phyloP scores from a whole-genome alignment of 1,140 invertebrate species.

The Temnothorax nylanderi region DNA sequence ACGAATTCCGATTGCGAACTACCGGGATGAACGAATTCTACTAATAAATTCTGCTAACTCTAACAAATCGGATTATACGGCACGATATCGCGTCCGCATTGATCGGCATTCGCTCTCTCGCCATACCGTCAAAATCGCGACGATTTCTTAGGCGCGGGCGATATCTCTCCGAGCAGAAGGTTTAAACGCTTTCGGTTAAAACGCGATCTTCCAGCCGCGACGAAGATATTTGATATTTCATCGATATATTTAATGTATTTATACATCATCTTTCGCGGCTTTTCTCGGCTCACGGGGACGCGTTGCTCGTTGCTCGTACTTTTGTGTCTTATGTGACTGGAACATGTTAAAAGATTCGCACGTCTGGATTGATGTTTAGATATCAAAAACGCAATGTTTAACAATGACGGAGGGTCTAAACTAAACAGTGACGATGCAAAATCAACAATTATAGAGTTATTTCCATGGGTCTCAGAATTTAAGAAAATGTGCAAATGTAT shows the following conservation, averaged over 20 bases:
- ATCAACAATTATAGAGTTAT: constrained; percentile 71
- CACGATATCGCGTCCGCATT: not conserved
- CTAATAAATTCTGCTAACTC: not conserved
- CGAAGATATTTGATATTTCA: not conserved
- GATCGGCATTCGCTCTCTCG: not conserved
- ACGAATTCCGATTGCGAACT: not conserved
- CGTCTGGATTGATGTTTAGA: constrained; percentile 63
- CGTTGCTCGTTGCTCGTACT: not conserved
- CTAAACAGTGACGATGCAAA: constrained; percentile 68
- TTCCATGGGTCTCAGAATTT: constrained; percentile 77
- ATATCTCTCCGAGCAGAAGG: too few species aligned
- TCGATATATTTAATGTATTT: not conserved
- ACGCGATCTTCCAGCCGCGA: not conserved
- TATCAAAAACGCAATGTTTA: constrained; percentile 63
- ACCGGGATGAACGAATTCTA: not conserved
- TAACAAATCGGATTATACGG: not conserved
- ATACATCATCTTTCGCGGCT: not conserved
- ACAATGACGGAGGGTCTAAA: constrained; percentile 49
- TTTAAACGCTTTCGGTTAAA: not conserved
- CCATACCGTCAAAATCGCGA: not conserved
- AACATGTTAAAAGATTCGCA: constrained; percentile 1
- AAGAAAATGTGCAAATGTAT: constrained; percentile 71
- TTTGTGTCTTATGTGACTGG: not conserved
- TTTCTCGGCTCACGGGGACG: not conserved
- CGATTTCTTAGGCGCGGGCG: not conserved